phyloP scores from a whole-genome alignment of 2,888 invertebrate genomes.

The Eledone cirrhosa region DNA sequence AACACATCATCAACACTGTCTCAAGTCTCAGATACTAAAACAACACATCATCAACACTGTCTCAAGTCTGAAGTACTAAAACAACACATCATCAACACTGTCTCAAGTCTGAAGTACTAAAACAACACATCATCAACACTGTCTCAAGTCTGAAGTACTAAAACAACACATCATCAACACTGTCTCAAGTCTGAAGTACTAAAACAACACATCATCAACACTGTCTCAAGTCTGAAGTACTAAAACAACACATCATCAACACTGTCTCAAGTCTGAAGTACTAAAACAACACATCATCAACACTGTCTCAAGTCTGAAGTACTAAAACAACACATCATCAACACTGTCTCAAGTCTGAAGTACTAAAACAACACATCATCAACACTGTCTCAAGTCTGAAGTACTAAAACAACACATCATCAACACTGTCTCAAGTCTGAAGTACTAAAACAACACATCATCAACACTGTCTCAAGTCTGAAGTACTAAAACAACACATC shows the following conservation, averaged over 20 bases:
- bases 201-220: conserved; percentile 76
- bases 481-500: conserved; percentile 60
- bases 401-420: conserved; percentile 70
- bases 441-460: conserved; percentile 62
- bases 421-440: conserved; percentile 74
- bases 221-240: conserved; percentile 69
- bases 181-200: conserved; percentile 69
- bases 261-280: conserved; percentile 69
- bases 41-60: conserved; percentile 79
- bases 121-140: conserved; percentile 76
- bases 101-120: conserved; percentile 68
- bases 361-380: conserved; percentile 73
- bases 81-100: conserved; percentile 76
- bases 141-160: conserved; percentile 69
- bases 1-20: conserved; percentile 82
- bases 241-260: conserved; percentile 76
- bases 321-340: conserved; percentile 73
- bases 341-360: conserved; percentile 72
- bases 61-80: conserved; percentile 61
- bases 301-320: conserved; percentile 71
- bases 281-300: conserved; percentile 74
- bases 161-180: conserved; percentile 76
- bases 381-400: conserved; percentile 72
- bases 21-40: background rate
- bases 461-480: conserved; percentile 76